Evolutionary conservation across 53 echinoderm and acorn worm genomes (phyloP).

Genomic region (Holothuria leucospilota): DNA sequence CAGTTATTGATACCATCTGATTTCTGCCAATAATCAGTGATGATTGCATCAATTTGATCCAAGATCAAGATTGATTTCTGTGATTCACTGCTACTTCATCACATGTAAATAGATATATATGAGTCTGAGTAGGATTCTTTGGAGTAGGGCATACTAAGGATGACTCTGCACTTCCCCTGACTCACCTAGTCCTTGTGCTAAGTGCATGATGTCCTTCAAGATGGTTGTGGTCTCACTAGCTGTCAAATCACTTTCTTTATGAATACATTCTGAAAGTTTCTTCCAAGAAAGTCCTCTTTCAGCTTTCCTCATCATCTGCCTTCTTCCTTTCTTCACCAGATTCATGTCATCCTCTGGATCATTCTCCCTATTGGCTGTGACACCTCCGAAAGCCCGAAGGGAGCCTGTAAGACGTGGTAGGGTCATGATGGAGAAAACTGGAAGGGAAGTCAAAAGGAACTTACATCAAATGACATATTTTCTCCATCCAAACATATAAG

Average conservation of each 20-base stretch:
- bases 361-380: conserved; percentile 57
- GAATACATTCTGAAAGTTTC: conserved; percentile 54
- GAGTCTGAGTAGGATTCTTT: too few relatives aligned
- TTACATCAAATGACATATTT: too few relatives aligned
- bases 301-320: conserved; percentile 58
- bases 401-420: conserved; percentile 85
- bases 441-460: too few relatives aligned
- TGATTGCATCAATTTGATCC: too few relatives aligned
- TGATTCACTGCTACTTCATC: too few relatives aligned
- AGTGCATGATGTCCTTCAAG: conserved; percentile 71
- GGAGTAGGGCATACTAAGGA: too few relatives aligned
- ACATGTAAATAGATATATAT: too few relatives aligned
- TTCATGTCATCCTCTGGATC: conserved; percentile 32
- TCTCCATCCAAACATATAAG: too few relatives aligned
- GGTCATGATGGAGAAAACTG: conserved; percentile 41
- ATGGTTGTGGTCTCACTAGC: conserved; percentile 53
- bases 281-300: conserved; percentile 78
- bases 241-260: conserved; percentile 9
- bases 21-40: too few relatives aligned
- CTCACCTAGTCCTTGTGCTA: conserved; percentile 77
- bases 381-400: conserved; percentile 79
- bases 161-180: too few relatives aligned
- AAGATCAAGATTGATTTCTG: too few relatives aligned
- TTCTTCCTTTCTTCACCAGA: conserved; percentile 70
- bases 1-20: too few relatives aligned